Evolutionary conservation across 2,113 vertebrate genomes (phyloP).

Genomic region (Smithornis capensis): DNA sequence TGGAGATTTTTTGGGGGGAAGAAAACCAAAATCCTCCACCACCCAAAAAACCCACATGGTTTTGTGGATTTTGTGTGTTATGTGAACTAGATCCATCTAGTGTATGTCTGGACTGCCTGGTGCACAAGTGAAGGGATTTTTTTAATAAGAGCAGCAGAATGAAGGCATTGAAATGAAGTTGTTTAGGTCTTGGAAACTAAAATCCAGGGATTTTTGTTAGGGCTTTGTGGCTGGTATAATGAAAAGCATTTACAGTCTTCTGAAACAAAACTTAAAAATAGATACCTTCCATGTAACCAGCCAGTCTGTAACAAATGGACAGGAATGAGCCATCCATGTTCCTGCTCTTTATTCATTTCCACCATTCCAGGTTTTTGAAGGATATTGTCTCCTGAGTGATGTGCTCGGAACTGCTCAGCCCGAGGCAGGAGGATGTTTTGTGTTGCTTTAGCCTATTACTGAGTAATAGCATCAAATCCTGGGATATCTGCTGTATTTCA

Average conservation of each 20-base stretch:
- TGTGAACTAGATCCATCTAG: background rate
- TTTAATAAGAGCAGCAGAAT: background rate
- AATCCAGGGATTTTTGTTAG: background rate
- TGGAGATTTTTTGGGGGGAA: rapidly evolving
- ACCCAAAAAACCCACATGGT: too few relatives aligned
- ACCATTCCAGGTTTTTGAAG: background rate
- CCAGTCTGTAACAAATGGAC: background rate
- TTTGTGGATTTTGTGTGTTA: background rate
- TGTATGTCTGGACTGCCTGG: background rate
- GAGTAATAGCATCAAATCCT: background rate
- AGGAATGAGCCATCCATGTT: background rate
- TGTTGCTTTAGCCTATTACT: background rate
- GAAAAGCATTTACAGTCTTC: background rate
- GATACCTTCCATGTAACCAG: background rate
- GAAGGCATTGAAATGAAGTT: background rate
- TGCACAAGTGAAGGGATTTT: background rate
- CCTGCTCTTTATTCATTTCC: background rate
- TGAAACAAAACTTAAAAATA: background rate
- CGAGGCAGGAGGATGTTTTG: background rate
- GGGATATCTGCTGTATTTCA: background rate
- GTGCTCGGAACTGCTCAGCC: background rate
- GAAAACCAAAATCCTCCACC: too few relatives aligned
- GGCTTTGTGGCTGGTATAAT: background rate
- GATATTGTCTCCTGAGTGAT: background rate
- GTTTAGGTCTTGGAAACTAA: background rate